Conservation (phyloP, 92 coral and sea anemone species). For the Parazoanthus darwini region DNA sequence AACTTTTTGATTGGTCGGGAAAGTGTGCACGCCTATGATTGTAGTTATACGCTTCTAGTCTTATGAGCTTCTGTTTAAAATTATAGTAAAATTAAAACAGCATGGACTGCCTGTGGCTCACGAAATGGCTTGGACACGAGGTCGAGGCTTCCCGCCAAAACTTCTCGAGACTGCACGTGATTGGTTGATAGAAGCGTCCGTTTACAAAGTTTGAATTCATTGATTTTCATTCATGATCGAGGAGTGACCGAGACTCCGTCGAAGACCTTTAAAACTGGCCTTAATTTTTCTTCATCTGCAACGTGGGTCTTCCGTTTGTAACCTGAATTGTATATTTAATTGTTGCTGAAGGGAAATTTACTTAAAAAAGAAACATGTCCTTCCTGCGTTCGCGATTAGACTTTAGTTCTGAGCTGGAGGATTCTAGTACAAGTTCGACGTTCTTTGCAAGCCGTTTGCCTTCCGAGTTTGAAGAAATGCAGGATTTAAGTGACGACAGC, state of each 20-base stretch:
- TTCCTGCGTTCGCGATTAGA: constrained; percentile 34
- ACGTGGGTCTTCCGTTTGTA: constrained; percentile 6
- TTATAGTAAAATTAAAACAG: too few relatives aligned
- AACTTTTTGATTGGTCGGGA: too few relatives aligned
- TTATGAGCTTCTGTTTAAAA: too few relatives aligned
- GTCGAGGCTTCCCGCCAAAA: constrained; percentile 50
- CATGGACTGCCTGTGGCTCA: too few relatives aligned
- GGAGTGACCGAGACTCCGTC: background rate
- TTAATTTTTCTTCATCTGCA: constrained; percentile 13
- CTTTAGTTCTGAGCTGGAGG: constrained; percentile 27
- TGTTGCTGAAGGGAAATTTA: background rate
- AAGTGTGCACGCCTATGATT: too few relatives aligned
- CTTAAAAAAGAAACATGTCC: background rate
- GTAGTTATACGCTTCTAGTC: too few relatives aligned
- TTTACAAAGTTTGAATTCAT: constrained; percentile 36
- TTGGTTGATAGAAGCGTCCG: constrained; percentile 32
- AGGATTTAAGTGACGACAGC: constrained; percentile 62
- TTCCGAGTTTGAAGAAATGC: constrained; percentile 54
- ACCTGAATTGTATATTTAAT: background rate
- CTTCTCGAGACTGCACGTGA: constrained; percentile 17
- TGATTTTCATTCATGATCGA: constrained; percentile 35
- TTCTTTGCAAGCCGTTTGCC: constrained; percentile 46
- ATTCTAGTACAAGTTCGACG: constrained; percentile 18
- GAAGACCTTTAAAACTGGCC: constrained; percentile 25
- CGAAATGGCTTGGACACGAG: background rate